Evolutionary conservation across 2,113 vertebrate genomes (phyloP).

Genomic region (Candoia aspera): DNA sequence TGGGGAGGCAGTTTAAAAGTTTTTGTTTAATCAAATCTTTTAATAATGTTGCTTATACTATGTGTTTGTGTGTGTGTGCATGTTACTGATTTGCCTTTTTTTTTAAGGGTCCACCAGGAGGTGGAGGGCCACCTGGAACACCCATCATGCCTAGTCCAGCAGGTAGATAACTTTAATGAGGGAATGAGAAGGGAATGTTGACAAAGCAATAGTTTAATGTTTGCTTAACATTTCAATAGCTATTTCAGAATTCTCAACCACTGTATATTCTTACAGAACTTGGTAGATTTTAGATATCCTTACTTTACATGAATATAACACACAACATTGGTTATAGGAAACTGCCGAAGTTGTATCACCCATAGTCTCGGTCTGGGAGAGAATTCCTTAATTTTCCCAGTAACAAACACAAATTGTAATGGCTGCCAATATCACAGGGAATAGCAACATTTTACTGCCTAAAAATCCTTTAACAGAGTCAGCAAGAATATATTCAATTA

Average conservation of each 20-base stretch:
- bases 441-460: background rate
- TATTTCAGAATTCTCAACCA: background rate
- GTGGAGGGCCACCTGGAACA: conserved; percentile 95
- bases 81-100: conserved; percentile 44
- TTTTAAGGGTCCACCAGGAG: conserved; percentile 92
- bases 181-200: background rate
- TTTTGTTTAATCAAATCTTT: background rate
- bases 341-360: background rate
- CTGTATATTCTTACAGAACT: background rate
- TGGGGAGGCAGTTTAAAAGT: background rate
- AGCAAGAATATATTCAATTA: background rate
- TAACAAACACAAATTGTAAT: background rate
- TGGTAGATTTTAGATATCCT: background rate
- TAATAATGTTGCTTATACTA: conserved; percentile 8
- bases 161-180: conserved; percentile 76
- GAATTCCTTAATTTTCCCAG: background rate
- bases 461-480: background rate
- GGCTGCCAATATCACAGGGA: background rate
- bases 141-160: conserved; percentile 99
- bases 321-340: background rate
- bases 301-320: background rate
- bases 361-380: background rate
- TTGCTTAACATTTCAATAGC: background rate
- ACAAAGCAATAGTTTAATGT: background rate
- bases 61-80: conserved; percentile 31